Base-by-base conservation (phyloP, 2,113 vertebrate genomes). In the Mohoua ochrocephala region DNA sequence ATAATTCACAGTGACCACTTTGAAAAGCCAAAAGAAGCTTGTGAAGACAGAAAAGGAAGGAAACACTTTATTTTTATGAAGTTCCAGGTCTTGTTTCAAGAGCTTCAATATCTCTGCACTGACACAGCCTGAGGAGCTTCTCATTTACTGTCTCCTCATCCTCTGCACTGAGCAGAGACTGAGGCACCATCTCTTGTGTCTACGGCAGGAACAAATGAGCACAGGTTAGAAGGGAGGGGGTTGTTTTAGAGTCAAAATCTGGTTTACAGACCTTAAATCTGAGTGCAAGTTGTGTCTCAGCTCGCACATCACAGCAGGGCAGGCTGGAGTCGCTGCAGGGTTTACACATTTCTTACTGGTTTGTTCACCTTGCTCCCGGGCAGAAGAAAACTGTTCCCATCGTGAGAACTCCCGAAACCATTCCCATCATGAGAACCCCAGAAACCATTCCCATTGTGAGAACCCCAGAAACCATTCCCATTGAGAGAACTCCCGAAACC, bases 271-370 rank as follows among this genome's bases (percentile, higher is more conserved):
- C 30, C 52, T 19, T 35, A 76, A 81, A 64, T 28, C 30, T 54
- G n/a, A 7, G 57, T 7, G 27, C 8, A 41, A 53, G 41, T 9
- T 17, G 63, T 42, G 13, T 15, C 10, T 21, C 42, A 27, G 44
- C 33, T 53, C 4, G 0, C 37, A 21, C 31, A 12, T 5, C 44
- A 6, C 33, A 24, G 5, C 76, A 35, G 13, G 0, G 3, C 21
- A 64, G 68, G 15, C 7, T 20, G 3, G 64, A 31, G 21, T 0
- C 33, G 5, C 47, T 67, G 13, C 63, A 31, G 56, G 31, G 7
- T 26, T 52, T 10, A 4, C 2, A 3, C 15, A 13, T 19, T 16
- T 63, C 35, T 15, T 15, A 4, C n/a, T 30, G 1, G 13, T 26
- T 23, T 39, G 22, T 3, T 76, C 53, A 42, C 11, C 18, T n/a